A percentile compares a stretch with the other conserved stretches of the same genome.
Conservation (phyloP, 2,888 invertebrate genomes). For the Serripes groenlandicus region DNA sequence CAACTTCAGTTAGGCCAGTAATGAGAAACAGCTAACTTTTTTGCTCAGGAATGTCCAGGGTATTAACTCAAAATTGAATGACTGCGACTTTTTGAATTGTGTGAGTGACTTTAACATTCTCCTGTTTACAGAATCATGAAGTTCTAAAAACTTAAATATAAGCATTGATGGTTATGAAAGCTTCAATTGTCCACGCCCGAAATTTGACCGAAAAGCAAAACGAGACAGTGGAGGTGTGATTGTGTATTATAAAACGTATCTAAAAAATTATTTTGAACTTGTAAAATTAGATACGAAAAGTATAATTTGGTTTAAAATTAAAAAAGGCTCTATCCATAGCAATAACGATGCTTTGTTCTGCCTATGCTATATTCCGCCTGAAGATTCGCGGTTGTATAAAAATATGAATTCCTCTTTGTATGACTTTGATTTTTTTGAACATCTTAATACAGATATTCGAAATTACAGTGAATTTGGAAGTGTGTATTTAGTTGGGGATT, state of each 20-base stretch:
- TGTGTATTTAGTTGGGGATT: conserved; percentile 29
- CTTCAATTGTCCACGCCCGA: conserved; percentile 34
- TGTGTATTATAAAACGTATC: conserved; percentile 25
- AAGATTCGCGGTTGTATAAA: conserved; percentile 34
- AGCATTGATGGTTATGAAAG: conserved; percentile 23
- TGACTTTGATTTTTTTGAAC: conserved; percentile 36
- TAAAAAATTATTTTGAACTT: conserved; percentile 17
- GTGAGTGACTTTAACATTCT: too few relatives aligned
- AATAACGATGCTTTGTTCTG: conserved; percentile 27
- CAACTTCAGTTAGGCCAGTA: too few relatives aligned
- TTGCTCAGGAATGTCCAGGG: too few relatives aligned
- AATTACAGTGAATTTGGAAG: conserved; percentile 20
- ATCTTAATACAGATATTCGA: conserved; percentile 11
- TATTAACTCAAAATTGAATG: too few relatives aligned
- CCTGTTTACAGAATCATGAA: conserved; percentile 25
- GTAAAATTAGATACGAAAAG: conserved; percentile 29
- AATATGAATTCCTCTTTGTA: conserved; percentile 22
- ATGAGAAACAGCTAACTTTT: too few relatives aligned
- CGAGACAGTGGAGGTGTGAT: conserved; percentile 38
- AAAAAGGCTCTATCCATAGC: neutral
- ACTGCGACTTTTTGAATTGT: too few relatives aligned
- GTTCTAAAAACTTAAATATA: conserved; percentile 2
- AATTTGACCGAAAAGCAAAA: conserved; percentile 30
- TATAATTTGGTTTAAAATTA: conserved; percentile 42
- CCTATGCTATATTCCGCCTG: conserved; percentile 45